Percentiles rank a stretch among this genome's conserved stretches.
These are phyloP conservation scores for Caradrina kadenii DNA, from an alignment of 2,888 invertebrate genomes.

Conservation along the genomic window DNA sequence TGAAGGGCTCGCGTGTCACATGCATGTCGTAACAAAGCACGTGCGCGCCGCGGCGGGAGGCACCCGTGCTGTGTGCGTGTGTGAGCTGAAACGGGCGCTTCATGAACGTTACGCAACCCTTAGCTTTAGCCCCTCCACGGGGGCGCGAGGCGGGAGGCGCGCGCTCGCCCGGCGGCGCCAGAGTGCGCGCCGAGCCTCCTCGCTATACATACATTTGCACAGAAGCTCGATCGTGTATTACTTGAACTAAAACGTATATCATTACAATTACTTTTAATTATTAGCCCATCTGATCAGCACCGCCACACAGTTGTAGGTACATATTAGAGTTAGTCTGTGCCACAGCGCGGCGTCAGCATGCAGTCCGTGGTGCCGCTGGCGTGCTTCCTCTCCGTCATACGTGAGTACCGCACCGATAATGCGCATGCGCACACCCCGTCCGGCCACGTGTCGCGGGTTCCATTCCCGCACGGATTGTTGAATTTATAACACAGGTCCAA, in stretches of 20 bases:
- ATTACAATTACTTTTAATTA: neutral
- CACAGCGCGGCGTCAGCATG: constrained; percentile 65
- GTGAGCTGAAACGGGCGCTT: neutral
- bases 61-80: too few relatives aligned
- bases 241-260: neutral
- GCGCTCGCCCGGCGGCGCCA: neutral
- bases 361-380: constrained; percentile 80
- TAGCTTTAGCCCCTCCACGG: constrained; percentile 5
- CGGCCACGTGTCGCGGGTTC: neutral
- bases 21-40: too few relatives aligned
- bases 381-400: constrained; percentile 84
- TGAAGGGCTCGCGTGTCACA: too few relatives aligned
- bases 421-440: neutral
- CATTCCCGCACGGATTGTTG: neutral
- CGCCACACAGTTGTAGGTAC: too few relatives aligned
- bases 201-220: constrained; percentile 4
- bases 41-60: too few relatives aligned
- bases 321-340: too few relatives aligned
- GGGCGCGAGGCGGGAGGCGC: neutral
- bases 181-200: neutral
- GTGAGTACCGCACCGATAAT: constrained; percentile 75
- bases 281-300: too few relatives aligned
- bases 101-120: neutral
- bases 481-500: too few relatives aligned
- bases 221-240: neutral